A percentile compares a stretch with the other conserved stretches of the same genome.
phyloP scores from a whole-genome alignment of 2,888 invertebrate genomes.

The Strigamia maritima region DNA sequence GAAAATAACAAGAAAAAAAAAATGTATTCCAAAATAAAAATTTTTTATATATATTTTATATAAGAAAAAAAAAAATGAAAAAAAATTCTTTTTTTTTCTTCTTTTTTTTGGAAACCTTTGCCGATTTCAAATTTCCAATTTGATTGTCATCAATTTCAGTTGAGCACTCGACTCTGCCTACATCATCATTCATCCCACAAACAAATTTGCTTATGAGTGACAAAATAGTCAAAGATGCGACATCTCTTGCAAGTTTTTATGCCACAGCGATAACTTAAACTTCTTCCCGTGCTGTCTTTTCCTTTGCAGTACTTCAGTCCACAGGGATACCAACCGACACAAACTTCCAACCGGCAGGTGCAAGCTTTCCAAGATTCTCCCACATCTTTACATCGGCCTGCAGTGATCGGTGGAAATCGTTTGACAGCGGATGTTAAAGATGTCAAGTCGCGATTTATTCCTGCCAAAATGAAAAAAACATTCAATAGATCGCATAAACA shows the following conservation, averaged over 20 bases:
- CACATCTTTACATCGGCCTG: slow-evolving; percentile 48
- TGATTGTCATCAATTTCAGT: slow-evolving; percentile 8
- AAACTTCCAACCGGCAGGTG: slow-evolving; percentile 78
- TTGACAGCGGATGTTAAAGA: slow-evolving; percentile 69
- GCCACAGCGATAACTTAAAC: slow-evolving; percentile 79
- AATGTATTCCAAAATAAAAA: too few relatives aligned
- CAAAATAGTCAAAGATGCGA: slow-evolving; percentile 81
- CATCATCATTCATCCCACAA: slow-evolving; percentile 55
- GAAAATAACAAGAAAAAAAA: too few relatives aligned
- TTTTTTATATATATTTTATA: too few relatives aligned
- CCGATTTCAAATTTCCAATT: not conserved
- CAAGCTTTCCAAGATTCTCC: slow-evolving; percentile 60
- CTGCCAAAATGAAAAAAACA: slow-evolving; percentile 45
- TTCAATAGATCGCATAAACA: not conserved
- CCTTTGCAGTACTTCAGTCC: slow-evolving; percentile 91
- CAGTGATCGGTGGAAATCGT: slow-evolving; percentile 63
- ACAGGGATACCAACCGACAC: slow-evolving; percentile 94
- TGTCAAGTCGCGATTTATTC: slow-evolving; percentile 49
- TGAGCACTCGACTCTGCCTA: not conserved
- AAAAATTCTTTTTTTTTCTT: too few relatives aligned
- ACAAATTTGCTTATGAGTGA: slow-evolving; percentile 76
- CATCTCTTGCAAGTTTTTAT: slow-evolving; percentile 93
- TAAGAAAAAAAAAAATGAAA: not conserved
- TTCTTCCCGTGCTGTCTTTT: slow-evolving; percentile 65
- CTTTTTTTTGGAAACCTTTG: slow-evolving; percentile 1